Base-by-base conservation (phyloP, 2,888 invertebrate species). In the Ophion slaviceki region DNA sequence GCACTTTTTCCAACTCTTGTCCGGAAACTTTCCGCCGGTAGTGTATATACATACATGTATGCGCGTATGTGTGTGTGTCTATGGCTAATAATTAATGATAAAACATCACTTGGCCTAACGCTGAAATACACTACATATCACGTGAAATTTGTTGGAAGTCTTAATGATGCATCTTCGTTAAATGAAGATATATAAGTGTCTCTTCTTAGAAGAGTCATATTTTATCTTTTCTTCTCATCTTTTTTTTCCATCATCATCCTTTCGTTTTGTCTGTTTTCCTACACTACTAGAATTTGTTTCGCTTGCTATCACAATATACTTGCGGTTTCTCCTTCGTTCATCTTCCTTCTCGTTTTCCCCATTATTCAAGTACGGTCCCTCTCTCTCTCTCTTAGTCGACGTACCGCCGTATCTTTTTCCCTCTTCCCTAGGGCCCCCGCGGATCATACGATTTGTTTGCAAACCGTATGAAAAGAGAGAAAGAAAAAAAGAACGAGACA, bases 121-220 rank as follows among this genome's bases (percentile, higher is more conserved):
- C 87, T 87, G 83, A 86, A 81, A 85, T 86, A 85, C 87, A 88
- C 90, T 88, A 88, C 87, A 89, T 92, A 92, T 91, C 90, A 91
- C 91, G 91, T 89, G 89, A 90, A 91, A 92, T 92, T 90, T 92
- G 87, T 92, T 90, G 91, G 88, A 90, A 92, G 92, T 92, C 92
- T 92, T 92, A 90, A 90, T 90, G 89, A 91, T 88, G 88, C 88
- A 90, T 90, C 91, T 91, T 91, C 91, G 89, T 91, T 89, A 86
- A 90, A 90, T 89, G 90, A 92, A 91, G 90, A 91, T 85, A 90
- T 88, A 90, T 85, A 78, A 81, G 86, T 53, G 53, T 85, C 90
- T 89, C 89, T 90, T 90, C 89, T 89, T 88, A 90, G 90, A 91
- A 90, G 90, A 90, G 91, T 87, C 88, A 82, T 80, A 77, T 71